Conservation (phyloP, 1,140 invertebrate genomes). For the Aricia agestis region DNA sequence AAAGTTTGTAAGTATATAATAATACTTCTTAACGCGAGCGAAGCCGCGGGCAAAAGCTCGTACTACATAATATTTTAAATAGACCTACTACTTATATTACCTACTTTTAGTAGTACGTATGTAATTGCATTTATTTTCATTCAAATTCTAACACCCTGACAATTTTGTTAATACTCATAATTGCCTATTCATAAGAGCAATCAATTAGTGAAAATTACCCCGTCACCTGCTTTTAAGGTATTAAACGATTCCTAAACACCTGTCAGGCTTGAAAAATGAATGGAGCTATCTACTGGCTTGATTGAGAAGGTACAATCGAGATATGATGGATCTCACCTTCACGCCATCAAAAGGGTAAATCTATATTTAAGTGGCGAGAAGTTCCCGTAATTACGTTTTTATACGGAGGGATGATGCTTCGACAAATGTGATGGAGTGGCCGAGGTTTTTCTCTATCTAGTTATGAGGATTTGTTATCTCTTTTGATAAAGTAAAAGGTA, state of each 20-base stretch:
- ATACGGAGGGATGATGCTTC: slow-evolving; percentile 57
- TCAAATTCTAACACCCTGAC: no score
- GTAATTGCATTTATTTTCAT: no score
- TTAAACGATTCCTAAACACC: slow-evolving; percentile 33
- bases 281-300: slow-evolving; percentile 61
- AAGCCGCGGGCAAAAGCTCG: no score
- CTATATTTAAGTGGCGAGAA: slow-evolving; percentile 69
- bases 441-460: slow-evolving; percentile 1
- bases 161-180: no score
- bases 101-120: no score
- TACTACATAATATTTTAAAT: no score
- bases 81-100: no score
- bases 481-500: neutral
- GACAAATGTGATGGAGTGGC: slow-evolving; percentile 64
- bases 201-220: slow-evolving; percentile 2
- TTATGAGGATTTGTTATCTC: neutral
- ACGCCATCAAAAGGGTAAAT: slow-evolving; percentile 68
- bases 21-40: no score
- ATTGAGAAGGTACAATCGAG: slow-evolving; percentile 66
- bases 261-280: slow-evolving; percentile 62
- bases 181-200: no score
- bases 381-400: slow-evolving; percentile 71
- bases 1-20: no score
- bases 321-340: slow-evolving; percentile 70
- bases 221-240: slow-evolving; percentile 2